Evolutionary conservation across 2,888 invertebrate species (phyloP).

Genomic region (Euzophera pinguis): DNA sequence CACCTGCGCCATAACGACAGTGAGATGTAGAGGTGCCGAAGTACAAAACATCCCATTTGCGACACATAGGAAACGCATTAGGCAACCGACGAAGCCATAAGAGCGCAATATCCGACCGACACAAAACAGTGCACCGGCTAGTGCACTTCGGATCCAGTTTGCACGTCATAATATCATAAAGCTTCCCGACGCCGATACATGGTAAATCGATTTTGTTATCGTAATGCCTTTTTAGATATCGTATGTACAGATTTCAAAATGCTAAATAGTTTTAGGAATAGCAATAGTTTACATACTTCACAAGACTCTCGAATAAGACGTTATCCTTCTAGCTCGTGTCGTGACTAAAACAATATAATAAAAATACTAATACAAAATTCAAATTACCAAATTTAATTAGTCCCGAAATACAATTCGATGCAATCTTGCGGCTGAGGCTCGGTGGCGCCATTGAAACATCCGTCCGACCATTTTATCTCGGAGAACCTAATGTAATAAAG

Average conservation of each 20-base stretch:
- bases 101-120: slow-evolving; percentile 72
- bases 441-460: slow-evolving; percentile 3
- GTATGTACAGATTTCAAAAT: too few relatives aligned
- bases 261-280: too few relatives aligned
- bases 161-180: slow-evolving; percentile 14
- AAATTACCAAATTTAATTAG: slow-evolving; percentile 27
- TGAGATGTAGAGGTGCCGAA: slow-evolving; percentile 39
- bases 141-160: slow-evolving; percentile 18
- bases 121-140: slow-evolving; percentile 23
- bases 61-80: slow-evolving; percentile 76
- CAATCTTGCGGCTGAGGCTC: background rate
- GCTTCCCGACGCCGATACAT: slow-evolving; percentile 5
- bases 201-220: too few relatives aligned
- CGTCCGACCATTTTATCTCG: background rate
- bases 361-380: slow-evolving; percentile 15
- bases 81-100: slow-evolving; percentile 57
- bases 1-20: slow-evolving; percentile 37
- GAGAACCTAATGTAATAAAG: slow-evolving; percentile 11
- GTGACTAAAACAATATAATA: too few relatives aligned
- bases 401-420: slow-evolving; percentile 27
- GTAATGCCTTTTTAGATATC: too few relatives aligned
- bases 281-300: too few relatives aligned
- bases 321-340: too few relatives aligned
- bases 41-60: slow-evolving; percentile 67
- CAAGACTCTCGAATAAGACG: too few relatives aligned